Percentiles rank a stretch among this genome's conserved stretches.
These are phyloP conservation scores for Loriculus beryllinus DNA, from an alignment of 2,797 vertebrate species.

Conservation along the genomic window DNA sequence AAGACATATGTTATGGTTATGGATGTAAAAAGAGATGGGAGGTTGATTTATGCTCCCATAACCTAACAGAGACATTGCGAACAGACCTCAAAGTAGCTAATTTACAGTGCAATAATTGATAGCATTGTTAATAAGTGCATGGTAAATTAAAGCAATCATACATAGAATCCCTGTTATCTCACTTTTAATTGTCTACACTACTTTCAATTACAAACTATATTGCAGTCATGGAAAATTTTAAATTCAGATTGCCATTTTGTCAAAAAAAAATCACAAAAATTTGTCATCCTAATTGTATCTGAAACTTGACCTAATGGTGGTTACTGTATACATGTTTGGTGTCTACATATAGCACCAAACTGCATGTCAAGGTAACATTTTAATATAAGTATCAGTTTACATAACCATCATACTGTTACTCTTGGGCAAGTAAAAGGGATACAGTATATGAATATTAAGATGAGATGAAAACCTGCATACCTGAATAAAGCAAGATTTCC, in stretches of 20 bases:
- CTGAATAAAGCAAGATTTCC: not conserved
- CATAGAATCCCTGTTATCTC: not conserved
- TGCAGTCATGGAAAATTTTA: not conserved
- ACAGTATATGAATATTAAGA: not conserved
- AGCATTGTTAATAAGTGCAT: not conserved
- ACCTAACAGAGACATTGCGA: conserved; percentile 19
- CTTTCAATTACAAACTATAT: not conserved
- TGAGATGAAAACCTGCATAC: not conserved
- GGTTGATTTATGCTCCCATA: conserved; percentile 18
- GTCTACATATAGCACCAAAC: not conserved
- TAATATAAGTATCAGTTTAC: not conserved
- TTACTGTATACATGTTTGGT: not conserved
- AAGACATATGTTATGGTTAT: conserved; percentile 31
- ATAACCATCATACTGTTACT: not conserved
- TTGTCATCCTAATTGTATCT: not conserved
- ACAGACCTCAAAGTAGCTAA: conserved; percentile 11
- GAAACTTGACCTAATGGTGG: not conserved
- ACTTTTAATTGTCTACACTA: not conserved
- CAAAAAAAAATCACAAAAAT: not conserved
- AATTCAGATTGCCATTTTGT: not conserved
- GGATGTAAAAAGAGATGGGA: conserved; percentile 22
- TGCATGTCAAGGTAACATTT: not conserved
- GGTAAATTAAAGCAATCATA: not conserved
- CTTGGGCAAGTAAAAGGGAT: not conserved
- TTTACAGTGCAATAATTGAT: conserved; percentile 31